Percentiles rank a stretch among this genome's conserved stretches.
phyloP scores from a whole-genome alignment of 2,797 vertebrate species.

The Lithobates pipiens region DNA sequence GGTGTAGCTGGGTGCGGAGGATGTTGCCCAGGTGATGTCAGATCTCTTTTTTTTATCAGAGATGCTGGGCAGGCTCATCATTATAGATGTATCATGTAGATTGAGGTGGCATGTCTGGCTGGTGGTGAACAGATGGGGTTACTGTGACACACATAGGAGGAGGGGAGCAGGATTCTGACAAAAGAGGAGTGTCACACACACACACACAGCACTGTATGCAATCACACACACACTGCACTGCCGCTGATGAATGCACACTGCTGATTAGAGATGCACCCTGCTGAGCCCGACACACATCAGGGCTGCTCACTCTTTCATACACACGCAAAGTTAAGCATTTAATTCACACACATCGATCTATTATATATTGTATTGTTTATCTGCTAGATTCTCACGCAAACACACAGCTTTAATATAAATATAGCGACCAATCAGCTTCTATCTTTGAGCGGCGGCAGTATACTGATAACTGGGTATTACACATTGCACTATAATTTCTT shows the following conservation, averaged over 20 bases:
- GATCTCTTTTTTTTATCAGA: neutral
- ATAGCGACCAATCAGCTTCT: neutral
- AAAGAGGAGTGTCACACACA: slow-evolving; percentile 5
- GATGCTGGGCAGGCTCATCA: neutral
- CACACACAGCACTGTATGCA: neutral
- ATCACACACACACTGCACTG: neutral
- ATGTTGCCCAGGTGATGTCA: slow-evolving; percentile 4
- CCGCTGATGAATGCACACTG: neutral
- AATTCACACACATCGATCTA: neutral
- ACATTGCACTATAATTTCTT: too few relatives aligned
- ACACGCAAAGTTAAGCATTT: too few relatives aligned
- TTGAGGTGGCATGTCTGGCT: slow-evolving; percentile 5
- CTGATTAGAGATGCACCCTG: neutral
- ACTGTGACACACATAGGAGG: slow-evolving; percentile 22
- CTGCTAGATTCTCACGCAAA: neutral
- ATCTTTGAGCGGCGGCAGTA: neutral
- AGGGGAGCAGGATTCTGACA: slow-evolving; percentile 21
- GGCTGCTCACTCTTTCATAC: neutral
- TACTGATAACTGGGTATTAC: too few relatives aligned
- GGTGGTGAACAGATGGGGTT: slow-evolving; percentile 22
- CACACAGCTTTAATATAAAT: neutral
- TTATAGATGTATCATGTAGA: neutral
- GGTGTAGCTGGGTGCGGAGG: neutral
- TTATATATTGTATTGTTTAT: neutral
- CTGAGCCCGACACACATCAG: neutral